Base-by-base conservation (phyloP, 2,797 vertebrate species). In the Hypotaenidia okinawae region DNA sequence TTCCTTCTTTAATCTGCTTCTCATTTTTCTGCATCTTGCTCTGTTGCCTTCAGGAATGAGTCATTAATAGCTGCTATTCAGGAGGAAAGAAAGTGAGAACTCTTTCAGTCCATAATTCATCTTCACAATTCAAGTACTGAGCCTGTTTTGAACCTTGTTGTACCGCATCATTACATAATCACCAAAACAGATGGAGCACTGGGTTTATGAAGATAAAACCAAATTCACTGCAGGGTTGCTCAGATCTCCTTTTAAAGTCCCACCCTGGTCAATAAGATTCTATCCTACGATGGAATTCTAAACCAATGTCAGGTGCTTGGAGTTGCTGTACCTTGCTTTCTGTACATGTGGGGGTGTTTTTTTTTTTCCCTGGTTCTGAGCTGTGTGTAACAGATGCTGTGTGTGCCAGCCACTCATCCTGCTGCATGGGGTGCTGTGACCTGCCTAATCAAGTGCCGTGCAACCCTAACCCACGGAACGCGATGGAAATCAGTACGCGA, bases 51-150 rank as follows among this genome's bases (percentile, higher is more conserved):
- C 73, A 93, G 87, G 72, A 96, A 5, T 10, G 92, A 92, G 63
- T 57, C 87, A 70, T 92, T 93, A 94, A 91, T 81, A 91, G 82
- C 82, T 59, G 81, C 66, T 72, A 1, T 7, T 81, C 79, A 66
- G 59, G 62, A 17, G 43, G 18, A 45, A 77, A 61, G 84, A 89
- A 90, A 94, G 76, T 35, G 90, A 94, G 93, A 95, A 91, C 76
- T 91, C 84, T 49, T 93, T 75, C 94, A 96, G 94, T 81, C 81
- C 61, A 73, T 95, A 95, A 94, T 5, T 95, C 89, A 94, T 72
- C 45, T 43, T 85, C 73, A 19, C 82, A 8, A 41, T 33, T 68
- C 85, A 43, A 58, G 79, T 16, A 41, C 66, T 1, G 66, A 90
- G 57, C 68, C 41, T 25, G 24, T 58, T 81, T 24, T 59, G 76